Evolutionary conservation across 2,113 vertebrate species (phyloP).

Genomic region (Urocitellus parryii): DNA sequence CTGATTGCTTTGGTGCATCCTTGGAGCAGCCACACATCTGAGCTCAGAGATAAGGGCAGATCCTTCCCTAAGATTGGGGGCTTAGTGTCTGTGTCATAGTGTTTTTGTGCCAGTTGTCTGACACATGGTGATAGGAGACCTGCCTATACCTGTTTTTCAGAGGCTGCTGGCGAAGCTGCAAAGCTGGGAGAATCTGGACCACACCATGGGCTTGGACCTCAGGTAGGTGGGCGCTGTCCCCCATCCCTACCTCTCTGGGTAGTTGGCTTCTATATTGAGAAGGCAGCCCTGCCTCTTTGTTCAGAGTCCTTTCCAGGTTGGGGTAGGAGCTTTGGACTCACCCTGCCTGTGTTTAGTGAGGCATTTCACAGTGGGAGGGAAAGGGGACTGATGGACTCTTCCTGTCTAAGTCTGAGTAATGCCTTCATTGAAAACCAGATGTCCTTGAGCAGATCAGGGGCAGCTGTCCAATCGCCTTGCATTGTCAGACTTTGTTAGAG

Average conservation of each 20-base stretch:
- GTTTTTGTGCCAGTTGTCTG: not conserved
- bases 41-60: not conserved
- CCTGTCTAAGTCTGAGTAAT: slow-evolving; percentile 73
- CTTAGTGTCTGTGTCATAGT: accelerated
- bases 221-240: slow-evolving; percentile 86
- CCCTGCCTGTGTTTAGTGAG: slow-evolving; percentile 81
- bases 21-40: accelerated
- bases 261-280: not conserved
- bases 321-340: not conserved
- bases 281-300: not conserved
- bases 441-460: slow-evolving; percentile 42
- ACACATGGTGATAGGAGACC: not conserved
- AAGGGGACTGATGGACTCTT: slow-evolving; percentile 76
- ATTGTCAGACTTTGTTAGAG: slow-evolving; percentile 66
- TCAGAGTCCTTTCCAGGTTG: not conserved
- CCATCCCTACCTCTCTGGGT: accelerated
- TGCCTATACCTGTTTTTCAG: slow-evolving; percentile 83
- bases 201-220: slow-evolving; percentile 93
- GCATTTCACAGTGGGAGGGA: slow-evolving; percentile 77
- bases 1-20: not conserved
- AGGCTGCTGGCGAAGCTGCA: slow-evolving; percentile 91
- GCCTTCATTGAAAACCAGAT: slow-evolving; percentile 78
- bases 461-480: slow-evolving; percentile 57
- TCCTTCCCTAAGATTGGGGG: not conserved
- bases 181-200: slow-evolving; percentile 94